Base-by-base conservation (phyloP, 2,113 vertebrate genomes). In the Cromileptes altivelis region DNA sequence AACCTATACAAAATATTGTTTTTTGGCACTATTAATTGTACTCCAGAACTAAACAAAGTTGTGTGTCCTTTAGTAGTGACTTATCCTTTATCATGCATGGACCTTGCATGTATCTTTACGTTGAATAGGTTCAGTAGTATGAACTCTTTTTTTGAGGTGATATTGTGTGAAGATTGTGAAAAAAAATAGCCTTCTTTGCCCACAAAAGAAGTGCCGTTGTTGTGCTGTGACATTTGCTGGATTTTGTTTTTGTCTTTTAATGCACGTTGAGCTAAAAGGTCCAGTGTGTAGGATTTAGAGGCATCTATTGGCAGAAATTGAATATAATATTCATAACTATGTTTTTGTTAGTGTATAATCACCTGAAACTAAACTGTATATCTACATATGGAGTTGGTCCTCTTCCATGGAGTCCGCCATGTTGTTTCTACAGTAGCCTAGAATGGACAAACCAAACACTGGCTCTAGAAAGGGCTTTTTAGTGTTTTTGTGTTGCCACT, bases 151-250 rank as follows among this genome's bases (percentile, higher is more conserved):
- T 69, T 81, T 55, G 67, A 45, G 70, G 61, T 81, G 67, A 61
- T 61, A n/a, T 77, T 37, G 30, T 73, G 50, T 90, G 64, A 82
- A 78, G 50, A 81, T 42, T 78, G 42, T 85, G 6, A 27, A 37
- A 68, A 70, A 53, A 64, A 60, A 61, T 21, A 27, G 10, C 71
- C 81, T 90, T 89, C 85, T 93, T 94, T 93, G 52, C 33, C 23
- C 8, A 62, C n/a, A 65, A 92, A 92, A 93, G 50, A 92, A 91
- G 90, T 49, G 81, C 86, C 17, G 13, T 73, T 57, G 23, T 55
- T 25, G 76, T 80, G 21, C 64, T 60, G 15, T 84, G 60, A 12
- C 37, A 19, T 0, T 47, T 56, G 27, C 2, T 52, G 15, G 58
- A 40, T 52, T 37, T 56, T 55, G 72, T 30, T 49, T 18, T 37